Evolutionary conservation across 2,888 invertebrate genomes (phyloP).

Genomic region (Acheta domesticus): DNA sequence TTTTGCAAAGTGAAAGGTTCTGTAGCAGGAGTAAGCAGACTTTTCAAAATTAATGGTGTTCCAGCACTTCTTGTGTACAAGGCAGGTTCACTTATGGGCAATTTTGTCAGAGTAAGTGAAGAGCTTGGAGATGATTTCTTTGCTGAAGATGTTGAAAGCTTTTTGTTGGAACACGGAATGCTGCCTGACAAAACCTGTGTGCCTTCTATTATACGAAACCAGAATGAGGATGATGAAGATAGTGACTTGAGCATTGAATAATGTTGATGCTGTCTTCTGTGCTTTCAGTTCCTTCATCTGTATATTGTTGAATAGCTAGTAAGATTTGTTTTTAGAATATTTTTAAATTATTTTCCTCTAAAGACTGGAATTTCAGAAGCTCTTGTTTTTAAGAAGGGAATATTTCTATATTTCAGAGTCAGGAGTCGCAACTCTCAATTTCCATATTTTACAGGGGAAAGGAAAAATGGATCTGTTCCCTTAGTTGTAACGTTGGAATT

Average conservation of each 20-base stretch:
- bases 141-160: constrained; percentile 84
- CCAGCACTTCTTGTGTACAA: constrained; percentile 92
- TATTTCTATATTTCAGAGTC: no score
- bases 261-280: constrained; percentile 4
- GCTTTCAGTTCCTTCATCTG: no score
- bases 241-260: constrained; percentile 44
- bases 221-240: constrained; percentile 44
- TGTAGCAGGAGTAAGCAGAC: constrained; percentile 77
- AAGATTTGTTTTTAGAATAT: no score
- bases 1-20: constrained; percentile 84
- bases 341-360: no score
- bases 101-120: constrained; percentile 82
- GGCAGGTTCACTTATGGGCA: constrained; percentile 83
- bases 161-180: constrained; percentile 81
- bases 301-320: no score
- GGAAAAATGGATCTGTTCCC: no score
- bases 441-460: no score
- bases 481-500: no score
- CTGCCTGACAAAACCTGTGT: constrained; percentile 66
- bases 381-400: no score
- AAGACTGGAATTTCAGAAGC: no score
- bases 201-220: constrained; percentile 50
- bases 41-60: constrained; percentile 81
- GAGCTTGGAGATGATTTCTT: constrained; percentile 89
- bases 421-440: no score